These are phyloP conservation scores for Hylaeus volcanicus DNA, from an alignment of 1,140 invertebrate species.

Conservation along the genomic window DNA sequence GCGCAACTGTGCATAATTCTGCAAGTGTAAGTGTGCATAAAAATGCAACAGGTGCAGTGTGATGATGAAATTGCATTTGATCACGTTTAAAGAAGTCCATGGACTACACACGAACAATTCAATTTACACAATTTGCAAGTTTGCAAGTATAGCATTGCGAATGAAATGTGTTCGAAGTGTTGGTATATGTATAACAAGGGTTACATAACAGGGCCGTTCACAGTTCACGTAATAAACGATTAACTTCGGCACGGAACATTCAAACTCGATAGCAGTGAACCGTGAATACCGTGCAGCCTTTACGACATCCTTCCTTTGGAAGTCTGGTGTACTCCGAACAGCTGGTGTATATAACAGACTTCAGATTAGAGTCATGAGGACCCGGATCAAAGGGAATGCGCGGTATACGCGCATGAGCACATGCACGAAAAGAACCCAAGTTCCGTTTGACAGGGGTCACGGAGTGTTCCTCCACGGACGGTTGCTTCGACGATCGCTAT, in stretches of 20 bases:
- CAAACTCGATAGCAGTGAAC: slow-evolving; percentile 11
- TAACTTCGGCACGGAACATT: slow-evolving; percentile 29
- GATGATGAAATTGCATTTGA: neutral
- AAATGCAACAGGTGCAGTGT: too few species aligned
- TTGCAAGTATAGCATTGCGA: too few species aligned
- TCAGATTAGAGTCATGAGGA: slow-evolving; percentile 14
- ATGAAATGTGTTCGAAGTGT: slow-evolving; percentile 1
- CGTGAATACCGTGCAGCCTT: slow-evolving; percentile 23
- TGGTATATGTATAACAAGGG: neutral
- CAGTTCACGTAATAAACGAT: slow-evolving; percentile 45
- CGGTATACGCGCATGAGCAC: slow-evolving; percentile 1
- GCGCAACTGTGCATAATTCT: too few species aligned
- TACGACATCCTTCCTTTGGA: slow-evolving; percentile 15
- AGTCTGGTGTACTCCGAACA: slow-evolving; percentile 19
- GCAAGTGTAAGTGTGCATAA: too few species aligned
- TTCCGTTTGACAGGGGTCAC: slow-evolving; percentile 30
- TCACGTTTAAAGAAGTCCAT: neutral
- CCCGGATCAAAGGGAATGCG: slow-evolving; percentile 35
- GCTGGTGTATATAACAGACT: neutral
- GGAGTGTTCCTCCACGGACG: slow-evolving; percentile 10
- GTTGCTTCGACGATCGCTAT: slow-evolving; percentile 1
- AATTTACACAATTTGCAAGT: too few species aligned
- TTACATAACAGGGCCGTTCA: neutral
- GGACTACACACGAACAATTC: neutral
- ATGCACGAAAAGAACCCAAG: slow-evolving; percentile 16